Evolutionary conservation across 1,140 invertebrate genomes (phyloP), one percentile per base, ranked within the genome.

Genomic region (Lepidurus arcticus): DNA sequence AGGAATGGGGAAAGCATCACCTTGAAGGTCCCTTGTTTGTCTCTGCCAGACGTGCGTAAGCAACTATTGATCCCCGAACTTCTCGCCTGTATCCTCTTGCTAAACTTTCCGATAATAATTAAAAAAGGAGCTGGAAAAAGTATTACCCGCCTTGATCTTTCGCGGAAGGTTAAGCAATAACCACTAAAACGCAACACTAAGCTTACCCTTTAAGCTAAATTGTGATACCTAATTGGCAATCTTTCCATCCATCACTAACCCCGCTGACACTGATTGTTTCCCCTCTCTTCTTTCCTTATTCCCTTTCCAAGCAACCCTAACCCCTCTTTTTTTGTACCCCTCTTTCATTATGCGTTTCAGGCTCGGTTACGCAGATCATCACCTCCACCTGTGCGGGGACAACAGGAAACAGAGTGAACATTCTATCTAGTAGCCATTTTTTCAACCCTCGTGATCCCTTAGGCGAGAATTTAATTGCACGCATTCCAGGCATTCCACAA

Each of bases 311-410:
- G 7, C 21, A 21, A 65, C 13, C 16, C 21, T 21, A 21, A 1
- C 13, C 16, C 53, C 16, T 13, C 21, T 21, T 65, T 65, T 65
- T 65, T 65, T 34, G 34, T 34, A 34, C 34, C 34, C 34, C n/a
- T 65, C 21, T 65, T 65, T 65, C 53, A 65, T 21, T 65, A 65
- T 21, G 53, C 21, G 53, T 65, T 65, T 65, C 53, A 65, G 8
- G 53, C 53, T 65, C 53, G 53, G 53, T 65, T 65, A 65, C 53
- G 53, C 53, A 13, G 53, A 65, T 65, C 53, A 65, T 65, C 53
- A 65, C 53, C 53, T 65, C 53, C 53, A 65, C 53, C 53, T 65
- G 53, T 65, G 53, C 21, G 34, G 34, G 34, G 34, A 34, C 4
- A 34, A 34, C 34, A 34, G 34, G 2, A 34, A 34, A 3, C 34